A percentile compares a stretch with the other conserved stretches of the same genome.
phyloP scores from a whole-genome alignment of 2,113 vertebrate genomes.

The Regulus satrapa region DNA sequence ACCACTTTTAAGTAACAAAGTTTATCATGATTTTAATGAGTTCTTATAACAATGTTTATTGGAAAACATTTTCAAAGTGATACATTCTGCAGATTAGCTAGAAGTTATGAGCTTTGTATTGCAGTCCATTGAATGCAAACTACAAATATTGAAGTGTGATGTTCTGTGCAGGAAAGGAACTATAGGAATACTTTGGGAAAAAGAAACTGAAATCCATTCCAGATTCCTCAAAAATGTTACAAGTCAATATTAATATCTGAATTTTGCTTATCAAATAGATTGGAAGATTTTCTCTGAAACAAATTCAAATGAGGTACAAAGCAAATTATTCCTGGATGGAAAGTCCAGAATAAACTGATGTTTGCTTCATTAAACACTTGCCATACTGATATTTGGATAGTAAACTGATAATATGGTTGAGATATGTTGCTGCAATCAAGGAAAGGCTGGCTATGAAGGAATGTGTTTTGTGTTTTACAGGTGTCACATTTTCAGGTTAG shows the following conservation, averaged over 20 bases:
- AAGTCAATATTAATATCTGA: neutral
- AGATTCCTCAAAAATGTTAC: neutral
- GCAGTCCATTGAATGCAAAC: neutral
- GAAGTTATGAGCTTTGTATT: neutral
- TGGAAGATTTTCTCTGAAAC: neutral
- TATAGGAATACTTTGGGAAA: rapidly evolving
- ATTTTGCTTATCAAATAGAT: neutral
- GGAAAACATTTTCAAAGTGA: neutral
- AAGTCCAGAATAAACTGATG: neutral
- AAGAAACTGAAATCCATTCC: neutral
- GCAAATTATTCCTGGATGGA: neutral
- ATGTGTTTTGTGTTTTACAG: neutral
- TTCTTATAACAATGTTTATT: neutral
- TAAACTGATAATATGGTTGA: neutral
- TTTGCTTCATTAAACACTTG: neutral
- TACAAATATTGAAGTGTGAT: neutral
- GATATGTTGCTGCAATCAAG: neutral
- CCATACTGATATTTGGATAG: neutral
- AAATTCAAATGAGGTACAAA: neutral
- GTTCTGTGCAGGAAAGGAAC: neutral
- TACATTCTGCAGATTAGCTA: neutral
- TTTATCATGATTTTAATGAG: neutral
- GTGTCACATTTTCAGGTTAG: neutral
- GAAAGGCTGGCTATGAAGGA: neutral
- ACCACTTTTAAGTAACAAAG: neutral